phyloP scores from a whole-genome alignment of 2,797 vertebrate genomes.

The Ispidina picta region DNA sequence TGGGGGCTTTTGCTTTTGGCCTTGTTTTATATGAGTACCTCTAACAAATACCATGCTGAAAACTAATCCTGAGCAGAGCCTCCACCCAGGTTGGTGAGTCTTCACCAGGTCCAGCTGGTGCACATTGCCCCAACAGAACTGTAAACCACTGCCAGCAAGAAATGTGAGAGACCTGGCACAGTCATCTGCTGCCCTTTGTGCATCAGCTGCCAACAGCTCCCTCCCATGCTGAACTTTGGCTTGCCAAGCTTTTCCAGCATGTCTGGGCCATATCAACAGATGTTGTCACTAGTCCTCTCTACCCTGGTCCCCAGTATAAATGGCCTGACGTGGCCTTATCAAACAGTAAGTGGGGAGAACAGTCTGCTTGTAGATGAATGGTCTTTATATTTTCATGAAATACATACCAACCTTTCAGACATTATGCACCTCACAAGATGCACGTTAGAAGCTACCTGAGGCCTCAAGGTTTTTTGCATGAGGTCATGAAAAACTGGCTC shows the following conservation, averaged over 20 bases:
- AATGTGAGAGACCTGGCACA: not conserved
- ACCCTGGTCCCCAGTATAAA: not conserved
- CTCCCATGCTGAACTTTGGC: conserved; percentile 11
- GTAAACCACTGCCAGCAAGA: not conserved
- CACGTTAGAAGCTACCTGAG: not conserved
- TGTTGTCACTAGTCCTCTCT: not conserved
- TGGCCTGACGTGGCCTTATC: not conserved
- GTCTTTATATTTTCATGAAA: not conserved
- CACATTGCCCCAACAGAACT: not conserved
- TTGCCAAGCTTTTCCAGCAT: not conserved
- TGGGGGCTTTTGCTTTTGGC: not conserved
- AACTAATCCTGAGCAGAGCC: not conserved
- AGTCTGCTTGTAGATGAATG: not conserved
- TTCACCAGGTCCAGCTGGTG: not conserved
- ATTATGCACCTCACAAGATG: not conserved
- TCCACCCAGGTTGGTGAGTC: not conserved
- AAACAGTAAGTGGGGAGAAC: not conserved
- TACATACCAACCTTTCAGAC: not conserved
- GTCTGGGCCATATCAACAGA: not conserved
- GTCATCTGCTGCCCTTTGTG: conserved; percentile 24
- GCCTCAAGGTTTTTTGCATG: conserved; percentile 11
- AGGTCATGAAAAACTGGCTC: not conserved
- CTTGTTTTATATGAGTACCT: not conserved
- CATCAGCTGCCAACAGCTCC: not conserved
- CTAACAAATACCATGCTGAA: rapidly evolving